Evolutionary conservation across 53 echinoderm and acorn worm genomes (phyloP), one percentile per base, ranked within the genome.

Genomic region (Zoroaster sp.): DNA sequence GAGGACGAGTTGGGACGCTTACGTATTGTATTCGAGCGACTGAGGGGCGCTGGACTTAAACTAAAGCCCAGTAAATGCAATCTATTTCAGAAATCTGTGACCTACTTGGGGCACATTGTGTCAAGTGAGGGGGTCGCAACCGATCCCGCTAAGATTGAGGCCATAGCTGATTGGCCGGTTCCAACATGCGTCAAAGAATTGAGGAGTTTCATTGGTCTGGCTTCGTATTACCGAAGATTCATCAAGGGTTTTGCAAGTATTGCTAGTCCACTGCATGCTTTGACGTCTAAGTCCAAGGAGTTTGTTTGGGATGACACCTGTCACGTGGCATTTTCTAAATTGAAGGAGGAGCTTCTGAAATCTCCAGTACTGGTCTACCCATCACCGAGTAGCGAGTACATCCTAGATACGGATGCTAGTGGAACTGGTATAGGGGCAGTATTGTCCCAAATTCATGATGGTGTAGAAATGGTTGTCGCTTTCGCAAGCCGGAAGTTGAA

Each of bases 151-250:
- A 75, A 75, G 34, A 30, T 75, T 3, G 21, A 30, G 31, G 46
- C 49, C 0, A 21, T 75, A 7, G 46, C 76, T 30, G 76, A 75
- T 10, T 75, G 76, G 76, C 76, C 76, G 9, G 47, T 75, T 20
- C 47, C 75, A 0, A 75, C 18, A 45, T 44, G 25, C 30, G 75
- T 75, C 3, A 47, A 75, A 6, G 76, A 75, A 23, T 3, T 75
- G 11, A 75, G 76, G 31, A 75, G 76, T 31, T 75, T 75, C 76
- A 20, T 75, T 30, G 76, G 76, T 11, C 49, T 75, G 3, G 75
- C 75, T 28, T 74, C 11, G n/a, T 72, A 73, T n/a, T 72, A 72
- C n/a, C 12, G 72, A 15, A 8, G 72, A n/a, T 72, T 72, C 40
- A 72, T 72, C 12, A 36, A 18, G 38, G 72, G 40, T 5, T 72